phyloP scores from a whole-genome alignment of 2,113 vertebrate species.

The Propithecus coquereli region DNA sequence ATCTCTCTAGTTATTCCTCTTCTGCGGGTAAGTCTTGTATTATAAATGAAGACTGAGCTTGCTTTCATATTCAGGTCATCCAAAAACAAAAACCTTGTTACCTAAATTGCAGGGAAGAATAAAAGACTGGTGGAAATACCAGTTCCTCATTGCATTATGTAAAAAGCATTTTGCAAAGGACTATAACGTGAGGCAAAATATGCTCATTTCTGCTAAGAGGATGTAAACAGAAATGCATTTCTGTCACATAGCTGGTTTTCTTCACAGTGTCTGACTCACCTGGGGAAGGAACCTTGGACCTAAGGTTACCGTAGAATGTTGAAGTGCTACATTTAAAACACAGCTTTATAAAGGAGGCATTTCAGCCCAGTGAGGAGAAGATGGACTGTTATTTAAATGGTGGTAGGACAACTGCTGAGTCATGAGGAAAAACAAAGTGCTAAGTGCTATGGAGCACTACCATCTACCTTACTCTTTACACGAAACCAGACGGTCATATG shows the following conservation, averaged over 20 bases:
- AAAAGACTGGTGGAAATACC: background rate
- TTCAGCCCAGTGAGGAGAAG: background rate
- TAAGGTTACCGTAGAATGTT: background rate
- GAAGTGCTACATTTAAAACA: background rate
- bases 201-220: background rate
- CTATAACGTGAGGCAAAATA: background rate
- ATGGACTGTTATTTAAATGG: background rate
- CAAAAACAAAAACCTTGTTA: slow-evolving; percentile 23
- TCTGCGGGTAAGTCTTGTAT: slow-evolving; percentile 35
- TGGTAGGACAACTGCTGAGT: background rate
- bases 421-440: background rate
- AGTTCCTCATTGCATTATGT: background rate
- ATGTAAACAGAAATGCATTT: background rate
- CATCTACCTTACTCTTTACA: background rate
- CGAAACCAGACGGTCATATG: background rate
- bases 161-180: background rate
- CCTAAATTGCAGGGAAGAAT: background rate
- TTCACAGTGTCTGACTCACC: background rate
- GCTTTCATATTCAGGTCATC: slow-evolving; percentile 33
- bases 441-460: no score
- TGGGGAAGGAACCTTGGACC: background rate
- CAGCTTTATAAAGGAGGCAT: background rate
- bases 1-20: slow-evolving; percentile 34
- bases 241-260: background rate
- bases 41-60: slow-evolving; percentile 44